Percentiles rank a stretch among this genome's conserved stretches.
phyloP scores from a whole-genome alignment of 2,888 invertebrate genomes.

The Scaptomyza flava region DNA sequence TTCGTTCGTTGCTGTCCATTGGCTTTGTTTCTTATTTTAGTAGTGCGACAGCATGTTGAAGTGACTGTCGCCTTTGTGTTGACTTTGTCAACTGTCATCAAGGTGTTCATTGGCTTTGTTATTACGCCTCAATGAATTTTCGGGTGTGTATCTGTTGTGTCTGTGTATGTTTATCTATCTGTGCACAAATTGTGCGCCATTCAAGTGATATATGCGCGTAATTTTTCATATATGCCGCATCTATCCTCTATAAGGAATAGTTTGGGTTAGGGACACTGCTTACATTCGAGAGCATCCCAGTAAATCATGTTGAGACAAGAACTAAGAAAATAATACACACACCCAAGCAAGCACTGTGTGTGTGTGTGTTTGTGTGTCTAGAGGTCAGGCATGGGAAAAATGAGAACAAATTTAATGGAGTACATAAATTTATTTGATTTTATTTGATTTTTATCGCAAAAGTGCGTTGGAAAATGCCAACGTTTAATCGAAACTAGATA shows the following conservation, averaged over 20 bases:
- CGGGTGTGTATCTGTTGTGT: conserved; percentile 36
- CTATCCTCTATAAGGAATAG: conserved; percentile 33
- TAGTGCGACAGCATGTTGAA: conserved; percentile 7
- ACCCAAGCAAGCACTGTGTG: neutral
- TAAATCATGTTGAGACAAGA: conserved; percentile 54
- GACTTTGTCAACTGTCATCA: conserved; percentile 78
- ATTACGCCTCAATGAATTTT: conserved; percentile 78
- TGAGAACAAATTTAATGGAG: conserved; percentile 47
- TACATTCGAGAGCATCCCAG: conserved; percentile 49
- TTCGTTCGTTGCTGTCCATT: neutral
- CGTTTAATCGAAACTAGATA: conserved; percentile 39
- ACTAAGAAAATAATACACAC: conserved; percentile 28
- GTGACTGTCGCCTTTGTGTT: conserved; percentile 39
- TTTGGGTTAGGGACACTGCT: conserved; percentile 27
- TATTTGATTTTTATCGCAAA: conserved; percentile 43
- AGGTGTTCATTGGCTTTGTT: conserved; percentile 81
- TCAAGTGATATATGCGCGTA: conserved; percentile 67
- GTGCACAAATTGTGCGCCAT: conserved; percentile 64
- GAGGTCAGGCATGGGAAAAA: conserved; percentile 38
- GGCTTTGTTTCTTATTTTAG: conserved; percentile 30
- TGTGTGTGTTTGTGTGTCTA: neutral
- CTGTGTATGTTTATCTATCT: conserved; percentile 34
- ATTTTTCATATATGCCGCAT: conserved; percentile 56
- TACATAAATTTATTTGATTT: conserved; percentile 51
- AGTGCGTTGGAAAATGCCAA: conserved; percentile 21